phyloP scores from a whole-genome alignment of 2,113 vertebrate species.

The Numenius arquata region DNA sequence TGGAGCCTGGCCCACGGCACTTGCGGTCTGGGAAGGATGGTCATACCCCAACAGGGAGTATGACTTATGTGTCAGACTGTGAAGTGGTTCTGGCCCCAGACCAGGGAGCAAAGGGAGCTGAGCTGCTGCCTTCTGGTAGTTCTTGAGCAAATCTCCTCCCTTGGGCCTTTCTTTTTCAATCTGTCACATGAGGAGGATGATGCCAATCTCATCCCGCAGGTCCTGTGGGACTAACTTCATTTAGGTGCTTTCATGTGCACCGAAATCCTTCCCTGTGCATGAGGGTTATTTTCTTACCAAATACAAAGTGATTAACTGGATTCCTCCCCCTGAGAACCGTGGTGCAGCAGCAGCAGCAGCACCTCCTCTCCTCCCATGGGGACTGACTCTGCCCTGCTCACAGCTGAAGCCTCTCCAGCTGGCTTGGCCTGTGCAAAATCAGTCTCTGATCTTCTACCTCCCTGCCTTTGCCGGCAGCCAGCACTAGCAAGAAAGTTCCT shows the following conservation, averaged over 20 bases:
- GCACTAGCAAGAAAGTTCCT: not conserved
- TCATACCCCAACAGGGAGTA: fast-evolving
- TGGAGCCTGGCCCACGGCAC: not conserved
- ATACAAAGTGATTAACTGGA: not conserved
- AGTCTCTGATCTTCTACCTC: not conserved
- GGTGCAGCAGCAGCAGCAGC: not conserved
- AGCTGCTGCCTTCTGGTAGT: not conserved
- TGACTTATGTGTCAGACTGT: not conserved
- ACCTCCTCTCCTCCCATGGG: not conserved
- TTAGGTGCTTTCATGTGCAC: not conserved
- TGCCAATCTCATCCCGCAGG: not conserved
- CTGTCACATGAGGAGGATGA: not conserved
- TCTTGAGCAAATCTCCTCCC: not conserved
- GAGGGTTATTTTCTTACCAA: not conserved
- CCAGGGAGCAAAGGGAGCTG: not conserved
- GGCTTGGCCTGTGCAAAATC: not conserved
- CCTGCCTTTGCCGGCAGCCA: not conserved
- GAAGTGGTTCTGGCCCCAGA: not conserved
- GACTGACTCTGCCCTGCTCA: not conserved
- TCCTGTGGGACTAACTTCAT: not conserved
- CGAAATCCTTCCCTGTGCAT: fast-evolving
- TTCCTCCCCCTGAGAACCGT: not conserved
- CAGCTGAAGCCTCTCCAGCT: not conserved
- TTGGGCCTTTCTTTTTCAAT: not conserved
- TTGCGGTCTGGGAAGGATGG: not conserved